A percentile compares a stretch with the other conserved stretches of the same genome.
phyloP scores from a whole-genome alignment of 2,888 invertebrate genomes.

The Calliopum simillimum region DNA sequence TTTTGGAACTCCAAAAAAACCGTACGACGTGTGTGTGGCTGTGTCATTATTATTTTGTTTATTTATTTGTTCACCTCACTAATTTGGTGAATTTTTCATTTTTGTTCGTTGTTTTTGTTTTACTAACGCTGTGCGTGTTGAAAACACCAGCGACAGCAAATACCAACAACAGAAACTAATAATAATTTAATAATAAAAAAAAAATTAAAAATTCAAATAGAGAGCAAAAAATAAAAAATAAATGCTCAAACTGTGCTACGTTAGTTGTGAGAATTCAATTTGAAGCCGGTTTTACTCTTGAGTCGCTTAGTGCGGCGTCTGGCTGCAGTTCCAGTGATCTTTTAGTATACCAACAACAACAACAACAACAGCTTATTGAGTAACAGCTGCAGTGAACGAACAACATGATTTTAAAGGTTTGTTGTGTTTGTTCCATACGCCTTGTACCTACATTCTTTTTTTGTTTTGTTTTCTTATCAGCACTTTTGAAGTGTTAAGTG shows the following conservation, averaged over 20 bases:
- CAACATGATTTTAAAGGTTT: constrained; percentile 27
- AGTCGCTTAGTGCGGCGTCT: not conserved
- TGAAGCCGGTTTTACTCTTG: constrained; percentile 1
- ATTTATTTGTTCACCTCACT: not conserved
- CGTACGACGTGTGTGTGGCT: too few relatives aligned
- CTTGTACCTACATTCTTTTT: too few relatives aligned
- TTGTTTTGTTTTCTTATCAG: not conserved
- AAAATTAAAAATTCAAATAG: not conserved
- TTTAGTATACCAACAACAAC: not conserved
- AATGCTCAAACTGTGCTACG: too few relatives aligned
- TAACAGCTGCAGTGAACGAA: not conserved
- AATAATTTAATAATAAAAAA: not conserved
- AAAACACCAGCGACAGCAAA: constrained; percentile 1
- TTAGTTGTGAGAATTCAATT: not conserved
- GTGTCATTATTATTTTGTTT: not conserved
- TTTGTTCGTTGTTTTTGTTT: not conserved
- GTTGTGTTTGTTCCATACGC: not conserved
- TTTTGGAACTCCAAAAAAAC: too few relatives aligned
- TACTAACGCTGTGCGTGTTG: constrained; percentile 4
- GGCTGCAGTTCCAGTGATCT: not conserved
- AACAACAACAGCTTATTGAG: not conserved
- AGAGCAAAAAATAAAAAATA: too few relatives aligned
- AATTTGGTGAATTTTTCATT: not conserved
- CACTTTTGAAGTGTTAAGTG: too few relatives aligned
- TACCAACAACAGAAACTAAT: not conserved